These are phyloP conservation scores for Patella depressa DNA, from an alignment of 2,888 invertebrate genomes.

Conservation along the genomic window DNA sequence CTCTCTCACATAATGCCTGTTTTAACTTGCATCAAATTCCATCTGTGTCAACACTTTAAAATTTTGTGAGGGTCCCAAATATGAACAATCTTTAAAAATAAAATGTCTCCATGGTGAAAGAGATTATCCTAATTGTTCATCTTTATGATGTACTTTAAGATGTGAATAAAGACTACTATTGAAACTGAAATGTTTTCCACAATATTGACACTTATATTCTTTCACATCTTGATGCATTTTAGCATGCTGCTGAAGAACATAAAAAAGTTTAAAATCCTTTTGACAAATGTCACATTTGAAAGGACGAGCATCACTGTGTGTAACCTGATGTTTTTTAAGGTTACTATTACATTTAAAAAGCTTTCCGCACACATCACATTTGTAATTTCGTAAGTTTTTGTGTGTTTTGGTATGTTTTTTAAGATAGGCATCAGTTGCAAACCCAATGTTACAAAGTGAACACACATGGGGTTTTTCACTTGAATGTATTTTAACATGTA, in stretches of 20 bases:
- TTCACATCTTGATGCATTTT: background rate
- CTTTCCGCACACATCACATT: background rate
- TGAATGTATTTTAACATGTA: background rate
- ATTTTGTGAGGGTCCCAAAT: too few relatives aligned
- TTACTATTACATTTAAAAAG: background rate
- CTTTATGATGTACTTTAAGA: background rate
- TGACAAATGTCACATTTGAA: background rate
- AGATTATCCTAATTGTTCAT: background rate
- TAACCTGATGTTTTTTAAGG: background rate
- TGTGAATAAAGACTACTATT: background rate
- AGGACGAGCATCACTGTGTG: background rate
- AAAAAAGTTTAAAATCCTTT: background rate
- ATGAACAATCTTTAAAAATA: too few relatives aligned
- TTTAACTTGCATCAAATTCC: too few relatives aligned
- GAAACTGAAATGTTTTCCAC: background rate
- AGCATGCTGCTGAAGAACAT: background rate
- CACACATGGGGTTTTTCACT: background rate
- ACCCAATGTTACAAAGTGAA: background rate
- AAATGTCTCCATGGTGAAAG: too few relatives aligned
- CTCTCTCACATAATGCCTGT: too few relatives aligned
- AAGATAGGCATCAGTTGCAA: background rate
- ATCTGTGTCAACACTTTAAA: too few relatives aligned
- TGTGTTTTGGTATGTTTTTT: background rate
- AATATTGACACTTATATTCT: background rate
- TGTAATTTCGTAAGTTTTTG: background rate